Conservation (phyloP, 2,797 vertebrate genomes). For the Tiaroga cobitis region DNA sequence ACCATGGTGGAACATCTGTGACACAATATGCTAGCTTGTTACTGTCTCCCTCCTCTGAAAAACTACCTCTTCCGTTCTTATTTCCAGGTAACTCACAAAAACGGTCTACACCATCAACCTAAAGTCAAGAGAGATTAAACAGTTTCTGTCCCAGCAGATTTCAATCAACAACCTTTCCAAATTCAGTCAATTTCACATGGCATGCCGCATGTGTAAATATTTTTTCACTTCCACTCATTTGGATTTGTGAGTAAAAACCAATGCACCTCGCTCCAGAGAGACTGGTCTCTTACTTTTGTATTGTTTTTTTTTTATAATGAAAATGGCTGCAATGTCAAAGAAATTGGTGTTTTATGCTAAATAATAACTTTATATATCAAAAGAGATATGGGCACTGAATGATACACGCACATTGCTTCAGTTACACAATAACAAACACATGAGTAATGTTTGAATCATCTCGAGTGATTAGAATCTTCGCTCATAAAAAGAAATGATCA, state of each 20-base stretch:
- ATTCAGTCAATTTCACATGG: neutral
- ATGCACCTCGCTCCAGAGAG: neutral
- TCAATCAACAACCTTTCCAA: neutral
- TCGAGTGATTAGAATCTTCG: neutral
- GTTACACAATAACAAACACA: conserved; percentile 11
- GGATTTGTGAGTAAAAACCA: neutral
- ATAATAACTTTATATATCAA: neutral
- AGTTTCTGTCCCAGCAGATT: neutral
- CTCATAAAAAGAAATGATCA: neutral
- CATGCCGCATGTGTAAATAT: neutral
- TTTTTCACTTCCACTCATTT: neutral
- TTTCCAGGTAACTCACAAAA: conserved; percentile 67
- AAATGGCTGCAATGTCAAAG: neutral
- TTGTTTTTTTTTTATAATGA: neutral
- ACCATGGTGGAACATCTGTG: conserved; percentile 91
- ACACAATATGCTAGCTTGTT: conserved; percentile 84
- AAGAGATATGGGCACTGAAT: neutral
- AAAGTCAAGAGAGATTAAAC: conserved; percentile 21
- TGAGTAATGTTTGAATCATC: conserved; percentile 15
- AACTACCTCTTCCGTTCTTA: conserved; percentile 36
- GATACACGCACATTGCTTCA: neutral
- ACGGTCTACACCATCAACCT: conserved; percentile 76
- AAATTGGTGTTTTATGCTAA: neutral
- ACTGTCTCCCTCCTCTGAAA: conserved; percentile 51
- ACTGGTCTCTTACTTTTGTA: neutral